These are phyloP conservation scores for Platypus cylindrus DNA, from an alignment of 2,888 invertebrate species.

Conservation along the genomic window DNA sequence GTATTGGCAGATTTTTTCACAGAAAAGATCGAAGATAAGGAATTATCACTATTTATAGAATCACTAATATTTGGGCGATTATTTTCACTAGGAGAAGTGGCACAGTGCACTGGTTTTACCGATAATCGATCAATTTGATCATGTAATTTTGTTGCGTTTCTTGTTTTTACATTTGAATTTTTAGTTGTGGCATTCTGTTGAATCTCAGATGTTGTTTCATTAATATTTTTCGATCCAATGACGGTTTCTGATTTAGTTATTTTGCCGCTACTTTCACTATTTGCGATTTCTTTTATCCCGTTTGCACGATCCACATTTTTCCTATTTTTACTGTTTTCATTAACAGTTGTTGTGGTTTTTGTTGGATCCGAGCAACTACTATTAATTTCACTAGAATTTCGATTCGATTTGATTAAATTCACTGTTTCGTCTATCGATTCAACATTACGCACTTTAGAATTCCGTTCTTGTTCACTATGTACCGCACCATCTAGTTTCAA, in stretches of 20 bases:
- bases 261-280: neutral
- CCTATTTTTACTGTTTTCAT: neutral
- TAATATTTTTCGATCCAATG: neutral
- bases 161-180: neutral
- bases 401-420: conserved; percentile 1
- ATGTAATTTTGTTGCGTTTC: neutral
- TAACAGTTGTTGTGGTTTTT: too few relatives aligned
- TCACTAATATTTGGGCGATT: conserved; percentile 1
- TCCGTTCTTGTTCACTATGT: conserved; percentile 17
- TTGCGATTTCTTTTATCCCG: neutral
- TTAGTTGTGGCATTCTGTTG: neutral
- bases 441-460: neutral
- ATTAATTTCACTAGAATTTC: too few relatives aligned
- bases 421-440: conserved; percentile 6
- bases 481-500: conserved; percentile 44
- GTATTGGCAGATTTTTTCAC: too few relatives aligned
- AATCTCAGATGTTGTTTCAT: neutral
- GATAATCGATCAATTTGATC: conserved; percentile 1
- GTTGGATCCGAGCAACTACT: too few relatives aligned
- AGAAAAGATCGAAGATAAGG: too few relatives aligned
- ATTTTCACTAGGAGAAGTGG: too few relatives aligned
- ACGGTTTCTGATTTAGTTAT: neutral
- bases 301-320: neutral
- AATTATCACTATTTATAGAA: conserved; percentile 2
- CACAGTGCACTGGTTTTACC: conserved; percentile 7